Evolutionary conservation across 2,888 invertebrate genomes (phyloP).

Genomic region (Cheilosia pagana): DNA sequence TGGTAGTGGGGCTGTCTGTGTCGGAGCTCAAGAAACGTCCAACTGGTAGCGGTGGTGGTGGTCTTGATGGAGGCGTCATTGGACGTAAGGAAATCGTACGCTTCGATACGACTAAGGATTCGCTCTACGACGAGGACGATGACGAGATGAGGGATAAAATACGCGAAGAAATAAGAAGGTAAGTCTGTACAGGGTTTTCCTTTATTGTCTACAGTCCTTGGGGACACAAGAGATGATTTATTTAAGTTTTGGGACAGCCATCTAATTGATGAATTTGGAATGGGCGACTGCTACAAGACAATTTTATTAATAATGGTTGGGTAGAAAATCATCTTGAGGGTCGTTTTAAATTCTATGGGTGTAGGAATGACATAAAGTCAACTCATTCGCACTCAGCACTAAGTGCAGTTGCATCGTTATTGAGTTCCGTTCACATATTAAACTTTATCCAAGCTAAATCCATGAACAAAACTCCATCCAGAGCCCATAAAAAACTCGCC

Average conservation of each 20-base stretch:
- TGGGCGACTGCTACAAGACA: neutral
- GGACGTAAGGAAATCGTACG: conserved; percentile 69
- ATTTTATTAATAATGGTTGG: too few relatives aligned
- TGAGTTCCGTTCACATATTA: too few relatives aligned
- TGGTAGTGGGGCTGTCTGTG: conserved; percentile 50
- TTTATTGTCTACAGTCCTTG: conserved; percentile 13
- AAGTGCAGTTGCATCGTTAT: neutral
- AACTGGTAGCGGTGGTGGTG: conserved; percentile 2
- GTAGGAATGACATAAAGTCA: too few relatives aligned
- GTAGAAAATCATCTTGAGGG: too few relatives aligned
- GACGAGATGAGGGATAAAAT: conserved; percentile 74
- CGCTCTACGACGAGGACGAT: conserved; percentile 67
- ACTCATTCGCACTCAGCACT: too few relatives aligned
- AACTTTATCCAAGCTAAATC: neutral
- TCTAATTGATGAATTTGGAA: neutral
- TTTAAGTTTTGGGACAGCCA: neutral
- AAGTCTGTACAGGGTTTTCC: conserved; percentile 9
- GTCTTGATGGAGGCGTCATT: conserved; percentile 4
- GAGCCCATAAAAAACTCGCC: conserved; percentile 3
- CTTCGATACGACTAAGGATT: conserved; percentile 65
- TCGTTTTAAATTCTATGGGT: too few relatives aligned
- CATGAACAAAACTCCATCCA: neutral
- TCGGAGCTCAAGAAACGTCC: conserved; percentile 60
- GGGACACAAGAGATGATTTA: conserved; percentile 26
- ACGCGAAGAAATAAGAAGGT: conserved; percentile 73